Conservation (phyloP, 2,888 invertebrate species). For the Phyto melanocephala region DNA sequence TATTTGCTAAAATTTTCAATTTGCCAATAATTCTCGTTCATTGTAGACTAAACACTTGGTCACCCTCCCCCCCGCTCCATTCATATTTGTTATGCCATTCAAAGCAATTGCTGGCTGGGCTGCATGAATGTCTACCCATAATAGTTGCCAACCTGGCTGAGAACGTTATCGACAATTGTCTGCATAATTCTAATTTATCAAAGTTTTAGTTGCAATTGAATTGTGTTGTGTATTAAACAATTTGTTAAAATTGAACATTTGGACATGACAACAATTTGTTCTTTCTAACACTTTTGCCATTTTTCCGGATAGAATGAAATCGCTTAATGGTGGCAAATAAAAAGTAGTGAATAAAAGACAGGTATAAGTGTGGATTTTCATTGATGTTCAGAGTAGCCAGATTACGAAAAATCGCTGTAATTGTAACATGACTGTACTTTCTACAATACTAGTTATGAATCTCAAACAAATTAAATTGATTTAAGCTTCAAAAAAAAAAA, state of each 20-base stretch:
- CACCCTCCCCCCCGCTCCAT: not conserved
- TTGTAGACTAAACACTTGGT: not conserved
- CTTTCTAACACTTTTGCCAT: conserved; percentile 60
- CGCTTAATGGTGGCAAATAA: conserved; percentile 37
- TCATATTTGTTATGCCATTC: not conserved
- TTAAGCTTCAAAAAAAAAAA: too few relatives aligned
- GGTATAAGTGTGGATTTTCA: not conserved
- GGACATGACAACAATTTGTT: conserved; percentile 66
- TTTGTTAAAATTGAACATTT: conserved; percentile 69
- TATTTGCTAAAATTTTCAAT: conserved; percentile 43
- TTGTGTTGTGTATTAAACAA: conserved; percentile 67
- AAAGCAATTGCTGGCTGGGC: conserved; percentile 14
- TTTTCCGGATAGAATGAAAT: conserved; percentile 36
- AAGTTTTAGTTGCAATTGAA: conserved; percentile 70
- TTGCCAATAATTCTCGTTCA: not conserved
- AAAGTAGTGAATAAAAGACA: conserved; percentile 2
- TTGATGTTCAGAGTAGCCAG: conserved; percentile 5
- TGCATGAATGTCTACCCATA: not conserved
- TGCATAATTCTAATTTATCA: conserved; percentile 71
- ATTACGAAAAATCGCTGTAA: not conserved
- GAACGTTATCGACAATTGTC: conserved; percentile 64
- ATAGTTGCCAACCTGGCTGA: conserved; percentile 28
- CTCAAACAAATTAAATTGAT: too few relatives aligned
- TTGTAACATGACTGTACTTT: too few relatives aligned
- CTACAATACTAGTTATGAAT: too few relatives aligned